Base-by-base conservation (phyloP, 2,113 vertebrate genomes). In the Desmodus rotundus region DNA sequence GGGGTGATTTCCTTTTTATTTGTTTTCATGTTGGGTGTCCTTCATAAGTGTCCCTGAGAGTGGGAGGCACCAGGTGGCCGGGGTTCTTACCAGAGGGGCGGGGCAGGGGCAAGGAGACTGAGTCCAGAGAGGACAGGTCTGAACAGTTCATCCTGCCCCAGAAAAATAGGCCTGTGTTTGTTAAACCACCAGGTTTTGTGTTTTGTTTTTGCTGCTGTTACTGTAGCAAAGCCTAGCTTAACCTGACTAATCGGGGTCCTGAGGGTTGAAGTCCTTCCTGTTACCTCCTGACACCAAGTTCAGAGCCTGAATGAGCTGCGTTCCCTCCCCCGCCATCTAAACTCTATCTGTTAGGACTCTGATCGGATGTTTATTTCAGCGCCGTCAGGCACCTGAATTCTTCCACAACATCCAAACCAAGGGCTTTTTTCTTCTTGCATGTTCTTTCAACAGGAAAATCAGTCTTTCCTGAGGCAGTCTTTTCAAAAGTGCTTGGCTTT, bases 1-100 rank as follows among this genome's bases (percentile, higher is more conserved):
- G 95, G 94, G 97, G 98, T 98, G 98, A 98, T 98, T 92, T 97
- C 96, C 97, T 98, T 98, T 97, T 97, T 98, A 98, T 98, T 98
- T 98, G 98, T 98, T 98, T 98, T 98, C 96, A 97, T 74, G 74
- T 97, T 95, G 93, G 77, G 74, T 98, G 98, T 98, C 98, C 98
- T 99, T 98, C 98, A 95, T 97, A 97, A 98, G 93, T 97, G 96
- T 98, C 96, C 93, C 97, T 87, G 95, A 96, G 97, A 96, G 97
- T 65, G 74, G 50, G 89, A 94, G 89, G 68, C n/a, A 38, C 92
- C 92, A 87, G 90, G 78, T 58, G 11, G 63, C 22, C 38, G 80
- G 70, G 77, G 33, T 85, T 38, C 45, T 68, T 70, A 63, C 67
- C 38, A 36, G 91, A 68, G 41, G 28, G 67, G 52, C 17, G 17